phyloP scores from a whole-genome alignment of 1,140 invertebrate genomes.

The Nixonia krombeini region DNA sequence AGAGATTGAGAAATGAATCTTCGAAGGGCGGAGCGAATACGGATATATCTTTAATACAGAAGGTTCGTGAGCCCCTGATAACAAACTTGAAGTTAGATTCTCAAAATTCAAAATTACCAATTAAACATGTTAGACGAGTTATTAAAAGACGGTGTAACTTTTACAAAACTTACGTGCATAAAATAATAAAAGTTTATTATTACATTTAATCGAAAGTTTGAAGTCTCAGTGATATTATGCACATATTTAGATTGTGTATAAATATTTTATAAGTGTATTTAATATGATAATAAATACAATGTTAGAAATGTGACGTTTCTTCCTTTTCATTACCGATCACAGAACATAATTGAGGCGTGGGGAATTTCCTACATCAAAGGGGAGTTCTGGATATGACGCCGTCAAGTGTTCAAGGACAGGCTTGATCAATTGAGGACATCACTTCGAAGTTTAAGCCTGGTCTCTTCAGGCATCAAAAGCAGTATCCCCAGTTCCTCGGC shows the following conservation, averaged over 20 bases:
- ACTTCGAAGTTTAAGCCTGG: slow-evolving; percentile 20
- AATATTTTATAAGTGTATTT: background rate
- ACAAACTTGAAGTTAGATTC: too few species aligned
- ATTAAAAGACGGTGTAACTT: too few species aligned
- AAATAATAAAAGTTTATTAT: background rate
- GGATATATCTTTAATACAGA: too few species aligned
- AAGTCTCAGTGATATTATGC: background rate
- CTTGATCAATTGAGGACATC: slow-evolving; percentile 39
- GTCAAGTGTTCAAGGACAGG: slow-evolving; percentile 14
- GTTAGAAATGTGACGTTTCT: too few species aligned
- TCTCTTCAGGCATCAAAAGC: slow-evolving; percentile 22
- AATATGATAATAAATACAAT: background rate
- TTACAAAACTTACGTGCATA: too few species aligned
- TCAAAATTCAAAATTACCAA: too few species aligned
- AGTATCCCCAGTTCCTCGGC: background rate
- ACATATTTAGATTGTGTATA: background rate
- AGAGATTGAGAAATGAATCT: too few species aligned
- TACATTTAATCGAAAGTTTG: background rate
- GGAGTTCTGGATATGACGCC: slow-evolving; percentile 11
- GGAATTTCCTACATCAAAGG: slow-evolving; percentile 5
- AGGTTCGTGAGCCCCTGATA: too few species aligned
- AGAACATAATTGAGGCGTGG: too few species aligned
- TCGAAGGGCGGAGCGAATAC: too few species aligned
- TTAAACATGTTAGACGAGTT: too few species aligned
- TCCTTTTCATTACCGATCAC: background rate